Evolutionary conservation across 1,140 invertebrate species (phyloP), one percentile per base, ranked within the genome.

Genomic region (Neotoxoptera formosana): DNA sequence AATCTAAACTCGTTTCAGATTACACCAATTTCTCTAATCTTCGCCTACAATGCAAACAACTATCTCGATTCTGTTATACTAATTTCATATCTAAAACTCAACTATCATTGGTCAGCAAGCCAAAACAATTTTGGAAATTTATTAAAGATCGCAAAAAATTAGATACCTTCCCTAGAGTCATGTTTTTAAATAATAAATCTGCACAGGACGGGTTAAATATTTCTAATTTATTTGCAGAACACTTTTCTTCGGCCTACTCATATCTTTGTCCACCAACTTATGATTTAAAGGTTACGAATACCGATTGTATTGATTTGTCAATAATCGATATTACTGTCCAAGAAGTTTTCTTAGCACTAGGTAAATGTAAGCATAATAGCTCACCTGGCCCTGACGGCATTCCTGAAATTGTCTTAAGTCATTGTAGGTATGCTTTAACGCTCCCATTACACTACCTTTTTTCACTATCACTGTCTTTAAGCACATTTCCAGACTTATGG

Each of bases 151-250:
- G 34, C 17, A 81, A 81, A 81, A 1, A 81, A 81, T 36, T 81
- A 81, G 7, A 81, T 14, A 81, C 76, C 34, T 36, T 81, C n/a
- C n/a, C 76, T 17, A 20, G 34, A 36, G 3, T 81, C 17, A 81
- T 36, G 34, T 81, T 36, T 17, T 81, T 81, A 17, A 81, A 81
- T 81, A 81, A 81, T 81, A 36, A 81, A 34, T 1, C 67, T 81
- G 30, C 67, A 41, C 67, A 17, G n/a, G n/a, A 20, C 0, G 9
- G n/a, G 11, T 81, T 36, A 34, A 81, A 81, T 81, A 81, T 81
- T 81, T 81, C 67, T 36, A 81, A 81, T 81, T 36, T 81, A 81
- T 81, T 81, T 36, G 67, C n/a, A 81, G 67, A 81, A 81, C n/a
- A 81, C 67, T 81, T 81, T 34, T 81, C 67, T 81, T 67, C 25